Evolutionary conservation across 2,888 invertebrate genomes (phyloP).

Genomic region (Arrhopalites spinosus): DNA sequence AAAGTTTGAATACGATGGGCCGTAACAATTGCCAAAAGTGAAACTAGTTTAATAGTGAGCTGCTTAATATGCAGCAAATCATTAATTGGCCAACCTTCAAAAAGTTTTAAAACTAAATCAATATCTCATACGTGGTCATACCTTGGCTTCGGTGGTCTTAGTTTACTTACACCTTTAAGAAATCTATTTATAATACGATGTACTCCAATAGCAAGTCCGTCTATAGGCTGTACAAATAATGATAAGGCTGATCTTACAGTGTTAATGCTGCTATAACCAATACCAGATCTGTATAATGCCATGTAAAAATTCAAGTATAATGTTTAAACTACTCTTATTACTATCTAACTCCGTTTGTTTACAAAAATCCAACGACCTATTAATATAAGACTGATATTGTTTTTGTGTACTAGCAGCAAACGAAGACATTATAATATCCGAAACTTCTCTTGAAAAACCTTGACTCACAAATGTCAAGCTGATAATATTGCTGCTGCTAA

Average conservation of each 20-base stretch:
- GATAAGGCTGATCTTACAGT: slow-evolving; percentile 2
- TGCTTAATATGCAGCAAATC: not conserved
- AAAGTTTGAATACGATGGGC: slow-evolving; percentile 19
- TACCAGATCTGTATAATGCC: not conserved
- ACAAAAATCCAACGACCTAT: not conserved
- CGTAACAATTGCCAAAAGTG: slow-evolving; percentile 5
- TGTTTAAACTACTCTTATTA: not conserved
- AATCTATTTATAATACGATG: not conserved
- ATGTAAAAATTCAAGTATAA: not conserved
- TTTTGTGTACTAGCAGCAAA: not conserved
- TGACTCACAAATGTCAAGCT: not conserved
- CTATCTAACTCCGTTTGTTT: not conserved
- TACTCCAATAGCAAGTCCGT: not conserved
- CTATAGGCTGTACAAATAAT: not conserved
- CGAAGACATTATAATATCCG: not conserved
- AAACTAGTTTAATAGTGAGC: not conserved
- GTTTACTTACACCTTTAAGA: not conserved
- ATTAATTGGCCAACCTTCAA: not conserved
- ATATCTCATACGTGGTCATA: not conserved
- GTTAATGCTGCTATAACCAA: not conserved
- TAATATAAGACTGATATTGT: not conserved
- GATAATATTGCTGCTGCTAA: not conserved
- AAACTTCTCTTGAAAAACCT: not conserved
- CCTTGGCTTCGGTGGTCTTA: slow-evolving; percentile 1
- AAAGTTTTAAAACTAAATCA: not conserved